phyloP scores from a whole-genome alignment of 1,140 invertebrate genomes.

The Oryctes rhinoceros region DNA sequence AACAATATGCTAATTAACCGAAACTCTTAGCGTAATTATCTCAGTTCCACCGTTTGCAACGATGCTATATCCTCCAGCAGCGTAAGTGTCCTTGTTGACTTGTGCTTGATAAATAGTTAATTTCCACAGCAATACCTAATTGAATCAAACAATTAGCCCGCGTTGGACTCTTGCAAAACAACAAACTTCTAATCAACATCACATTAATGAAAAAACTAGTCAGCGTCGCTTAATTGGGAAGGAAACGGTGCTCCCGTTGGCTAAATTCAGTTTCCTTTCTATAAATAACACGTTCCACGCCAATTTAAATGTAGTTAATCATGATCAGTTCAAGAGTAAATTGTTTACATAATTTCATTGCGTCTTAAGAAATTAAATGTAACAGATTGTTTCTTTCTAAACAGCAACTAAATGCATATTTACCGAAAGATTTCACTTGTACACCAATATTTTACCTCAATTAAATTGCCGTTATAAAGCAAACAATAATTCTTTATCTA shows the following conservation, averaged over 20 bases:
- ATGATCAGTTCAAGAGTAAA: neutral
- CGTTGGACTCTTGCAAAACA: neutral
- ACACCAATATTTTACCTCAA: neutral
- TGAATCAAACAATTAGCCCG: neutral
- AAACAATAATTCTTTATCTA: neutral
- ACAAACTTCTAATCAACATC: neutral
- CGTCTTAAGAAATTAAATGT: no score
- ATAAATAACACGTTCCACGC: neutral
- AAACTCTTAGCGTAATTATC: no score
- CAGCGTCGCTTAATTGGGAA: neutral
- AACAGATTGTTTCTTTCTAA: no score
- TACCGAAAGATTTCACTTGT: no score
- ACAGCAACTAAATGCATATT: no score
- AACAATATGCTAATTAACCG: no score
- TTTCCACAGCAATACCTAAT: neutral
- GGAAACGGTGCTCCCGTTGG: neutral
- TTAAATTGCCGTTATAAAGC: neutral
- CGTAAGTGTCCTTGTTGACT: neutral
- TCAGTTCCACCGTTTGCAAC: no score
- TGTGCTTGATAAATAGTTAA: constrained; percentile 2
- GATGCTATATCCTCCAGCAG: no score
- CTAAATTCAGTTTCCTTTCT: neutral
- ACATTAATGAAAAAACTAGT: neutral
- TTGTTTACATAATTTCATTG: neutral
- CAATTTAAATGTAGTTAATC: neutral